Percentiles rank a stretch among this genome's conserved stretches.
phyloP scores from a whole-genome alignment of 2,797 vertebrate genomes.

The Erpetoichthys calabaricus region DNA sequence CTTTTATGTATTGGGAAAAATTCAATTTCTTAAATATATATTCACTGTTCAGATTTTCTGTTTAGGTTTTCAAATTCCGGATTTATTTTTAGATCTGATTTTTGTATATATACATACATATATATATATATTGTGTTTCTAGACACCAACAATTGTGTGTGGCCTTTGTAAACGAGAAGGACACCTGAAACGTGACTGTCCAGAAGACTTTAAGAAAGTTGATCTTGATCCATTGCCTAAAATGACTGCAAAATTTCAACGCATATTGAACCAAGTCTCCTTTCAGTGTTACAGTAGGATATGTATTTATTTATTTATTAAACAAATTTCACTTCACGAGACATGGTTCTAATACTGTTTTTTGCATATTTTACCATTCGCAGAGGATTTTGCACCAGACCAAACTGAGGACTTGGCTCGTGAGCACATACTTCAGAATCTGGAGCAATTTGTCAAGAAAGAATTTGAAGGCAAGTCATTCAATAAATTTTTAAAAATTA shows the following conservation, averaged over 20 bases:
- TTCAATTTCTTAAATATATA: too few relatives aligned
- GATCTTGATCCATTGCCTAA: slow-evolving; percentile 67
- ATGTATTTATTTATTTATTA: slow-evolving; percentile 11
- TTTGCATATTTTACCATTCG: slow-evolving; percentile 15
- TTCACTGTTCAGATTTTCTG: too few relatives aligned
- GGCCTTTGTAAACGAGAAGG: slow-evolving; percentile 85
- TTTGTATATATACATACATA: too few relatives aligned
- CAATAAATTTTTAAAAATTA: background rate
- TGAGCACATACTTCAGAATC: slow-evolving; percentile 69
- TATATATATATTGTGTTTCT: background rate
- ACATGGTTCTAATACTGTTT: slow-evolving; percentile 5
- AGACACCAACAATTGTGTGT: slow-evolving; percentile 79
- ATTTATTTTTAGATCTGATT: too few relatives aligned
- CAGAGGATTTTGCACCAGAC: slow-evolving; percentile 77
- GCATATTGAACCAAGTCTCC: slow-evolving; percentile 69
- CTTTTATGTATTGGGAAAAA: too few relatives aligned
- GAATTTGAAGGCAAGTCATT: slow-evolving; percentile 64
- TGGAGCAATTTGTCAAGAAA: slow-evolving; percentile 69
- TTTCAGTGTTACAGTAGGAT: slow-evolving; percentile 78
- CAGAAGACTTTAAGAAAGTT: slow-evolving; percentile 89
- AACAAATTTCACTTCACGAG: slow-evolving; percentile 14
- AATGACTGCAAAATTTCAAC: slow-evolving; percentile 61
- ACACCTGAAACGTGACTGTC: slow-evolving; percentile 82
- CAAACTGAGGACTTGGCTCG: slow-evolving; percentile 62
- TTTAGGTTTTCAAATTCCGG: too few relatives aligned